Base-by-base conservation (phyloP, 1,140 invertebrate genomes). In the Leptopilina clavipes region DNA sequence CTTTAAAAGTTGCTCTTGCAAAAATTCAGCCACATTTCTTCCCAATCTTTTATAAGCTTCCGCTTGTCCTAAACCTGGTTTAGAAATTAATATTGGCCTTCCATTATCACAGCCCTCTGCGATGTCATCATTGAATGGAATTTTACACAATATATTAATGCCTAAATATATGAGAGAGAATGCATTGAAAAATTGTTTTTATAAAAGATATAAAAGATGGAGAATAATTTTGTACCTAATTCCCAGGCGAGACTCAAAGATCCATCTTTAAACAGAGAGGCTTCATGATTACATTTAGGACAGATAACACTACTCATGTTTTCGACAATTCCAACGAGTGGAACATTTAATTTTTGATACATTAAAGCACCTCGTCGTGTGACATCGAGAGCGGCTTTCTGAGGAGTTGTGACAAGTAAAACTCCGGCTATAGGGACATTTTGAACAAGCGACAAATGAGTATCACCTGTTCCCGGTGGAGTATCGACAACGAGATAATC, bases 401-500 rank as follows among this genome's bases (percentile, higher is more conserved):
- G 96, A 0, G 97, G 96, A 1, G 96, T 97, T 14, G 95, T 97
- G 0, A 98, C 95, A 37, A 98, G 89, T 8, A 98, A 80, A 8
- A 94, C 95, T 93, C 95, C 96, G 90, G 93, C 89, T 52, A 99
- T 93, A 12, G 95, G 95, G 48, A 97, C 91, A 89, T 96, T 97
- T 89, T 99, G 97, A 72, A 95, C 91, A 0, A 98, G 92, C 0
- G 96, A 97, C 7, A 98, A 89, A 86, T 97, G 96, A 1, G 96
- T 97, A 89, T 98, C 97, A 5, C 97, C 97, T 2, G 97, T 98
- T 71, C 97, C 97, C 0, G 97, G 97, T 2, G 97, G 97, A 75
- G 97, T 97, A 88, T 98, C 97, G 1, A 98, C 91, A 8, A 98
- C 90, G 40, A 98, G 91, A 86, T 95, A 94, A 91, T 98, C 96